Conservation (phyloP, 2,113 vertebrate species). For the Bos indicus region DNA sequence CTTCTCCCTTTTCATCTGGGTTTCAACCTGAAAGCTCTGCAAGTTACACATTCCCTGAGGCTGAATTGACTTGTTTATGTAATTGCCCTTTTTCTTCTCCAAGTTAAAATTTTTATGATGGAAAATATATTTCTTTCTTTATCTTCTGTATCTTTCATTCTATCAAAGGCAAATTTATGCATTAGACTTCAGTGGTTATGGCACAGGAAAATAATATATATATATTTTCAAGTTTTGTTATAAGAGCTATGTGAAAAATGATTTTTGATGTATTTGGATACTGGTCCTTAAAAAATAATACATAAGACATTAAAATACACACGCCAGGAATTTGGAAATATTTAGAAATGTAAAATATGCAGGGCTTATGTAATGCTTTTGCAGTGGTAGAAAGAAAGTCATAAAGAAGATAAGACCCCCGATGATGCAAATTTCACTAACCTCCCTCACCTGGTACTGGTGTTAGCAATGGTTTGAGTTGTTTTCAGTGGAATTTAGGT, state of each 20-base stretch:
- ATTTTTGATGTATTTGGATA: background rate
- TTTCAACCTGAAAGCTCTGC: conserved; percentile 25
- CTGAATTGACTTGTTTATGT: conserved; percentile 42
- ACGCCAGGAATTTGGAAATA: background rate
- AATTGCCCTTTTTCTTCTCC: conserved; percentile 37
- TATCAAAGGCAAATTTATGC: background rate
- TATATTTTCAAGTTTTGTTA: background rate
- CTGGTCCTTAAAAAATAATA: background rate
- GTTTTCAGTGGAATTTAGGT: background rate
- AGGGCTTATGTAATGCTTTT: background rate
- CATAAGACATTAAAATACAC: background rate
- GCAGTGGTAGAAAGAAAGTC: background rate
- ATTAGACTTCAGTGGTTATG: background rate
- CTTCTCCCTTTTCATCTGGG: background rate
- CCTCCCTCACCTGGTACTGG: background rate
- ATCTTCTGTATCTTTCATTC: conserved; percentile 33
- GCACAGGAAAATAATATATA: background rate
- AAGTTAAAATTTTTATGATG: conserved; percentile 42
- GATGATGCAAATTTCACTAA: background rate
- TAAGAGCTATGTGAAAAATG: background rate
- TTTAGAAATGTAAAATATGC: background rate
- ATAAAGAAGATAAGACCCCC: background rate
- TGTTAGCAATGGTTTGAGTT: background rate
- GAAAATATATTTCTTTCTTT: conserved; percentile 15
- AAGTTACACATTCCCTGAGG: background rate